Evolutionary conservation across 2,888 invertebrate species (phyloP).

Genomic region (Callyntrura guangdongensis): DNA sequence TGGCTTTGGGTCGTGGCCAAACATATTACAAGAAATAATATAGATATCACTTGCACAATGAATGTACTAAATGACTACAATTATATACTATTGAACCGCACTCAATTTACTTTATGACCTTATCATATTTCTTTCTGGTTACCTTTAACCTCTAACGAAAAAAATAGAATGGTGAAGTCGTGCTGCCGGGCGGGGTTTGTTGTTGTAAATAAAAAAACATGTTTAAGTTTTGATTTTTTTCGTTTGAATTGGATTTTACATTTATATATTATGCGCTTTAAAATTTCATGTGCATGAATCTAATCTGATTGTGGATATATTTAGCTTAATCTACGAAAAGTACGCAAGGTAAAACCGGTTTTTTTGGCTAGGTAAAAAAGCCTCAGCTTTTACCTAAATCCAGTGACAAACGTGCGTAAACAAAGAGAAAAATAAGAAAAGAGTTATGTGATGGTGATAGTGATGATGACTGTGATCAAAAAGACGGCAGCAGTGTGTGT

Average conservation of each 20-base stretch:
- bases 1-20: not conserved
- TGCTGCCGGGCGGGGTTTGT: slow-evolving; percentile 34
- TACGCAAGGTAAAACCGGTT: slow-evolving; percentile 68
- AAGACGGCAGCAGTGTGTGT: slow-evolving; percentile 23
- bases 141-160: slow-evolving; percentile 17
- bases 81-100: slow-evolving; percentile 29
- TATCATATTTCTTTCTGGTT: not conserved
- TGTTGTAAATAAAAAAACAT: slow-evolving; percentile 45
- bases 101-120: slow-evolving; percentile 33
- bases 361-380: slow-evolving; percentile 44
- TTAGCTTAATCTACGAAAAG: slow-evolving; percentile 33
- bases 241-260: slow-evolving; percentile 1
- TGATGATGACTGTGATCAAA: no score
- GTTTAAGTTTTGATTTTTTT: slow-evolving; percentile 41
- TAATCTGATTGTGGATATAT: slow-evolving; percentile 48
- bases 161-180: not conserved
- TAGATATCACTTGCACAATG: slow-evolving; percentile 8
- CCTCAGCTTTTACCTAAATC: slow-evolving; percentile 69
- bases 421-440: slow-evolving; percentile 14
- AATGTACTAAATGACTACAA: not conserved
- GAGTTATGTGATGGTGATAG: not conserved
- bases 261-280: slow-evolving; percentile 6
- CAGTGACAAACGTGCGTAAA: slow-evolving; percentile 75
- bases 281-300: not conserved
- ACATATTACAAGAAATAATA: not conserved